phyloP scores from a whole-genome alignment of 2,797 vertebrate species.

The Coregonus ussuriensis region DNA sequence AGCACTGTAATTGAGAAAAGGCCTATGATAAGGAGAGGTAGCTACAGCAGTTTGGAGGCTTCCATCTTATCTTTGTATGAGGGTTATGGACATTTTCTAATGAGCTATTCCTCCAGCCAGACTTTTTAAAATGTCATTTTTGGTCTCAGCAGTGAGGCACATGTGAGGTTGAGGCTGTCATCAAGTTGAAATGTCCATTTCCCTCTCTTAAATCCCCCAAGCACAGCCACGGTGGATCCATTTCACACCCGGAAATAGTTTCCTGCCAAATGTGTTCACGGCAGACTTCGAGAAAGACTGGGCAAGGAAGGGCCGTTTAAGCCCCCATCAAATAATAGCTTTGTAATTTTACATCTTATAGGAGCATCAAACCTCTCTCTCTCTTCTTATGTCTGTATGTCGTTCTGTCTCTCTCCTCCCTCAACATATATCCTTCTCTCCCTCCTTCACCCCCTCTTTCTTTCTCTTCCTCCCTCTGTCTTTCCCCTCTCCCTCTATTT shows the following conservation, averaged over 20 bases:
- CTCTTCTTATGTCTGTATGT: constrained; percentile 27
- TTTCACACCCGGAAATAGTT: constrained; percentile 70
- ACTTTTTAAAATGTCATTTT: too few species aligned
- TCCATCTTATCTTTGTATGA: too few species aligned
- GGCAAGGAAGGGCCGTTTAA: constrained; percentile 46
- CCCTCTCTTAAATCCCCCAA: constrained; percentile 51
- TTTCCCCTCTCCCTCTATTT: constrained; percentile 23
- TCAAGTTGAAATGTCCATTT: constrained; percentile 59
- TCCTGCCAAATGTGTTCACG: constrained; percentile 37
- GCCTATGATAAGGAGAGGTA: too few species aligned
- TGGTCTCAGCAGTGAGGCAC: neutral
- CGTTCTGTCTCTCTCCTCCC: constrained; percentile 32
- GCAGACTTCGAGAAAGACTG: constrained; percentile 29
- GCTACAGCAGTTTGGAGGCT: too few species aligned
- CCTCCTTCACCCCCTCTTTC: constrained; percentile 26
- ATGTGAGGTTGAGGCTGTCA: constrained; percentile 44
- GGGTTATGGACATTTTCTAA: too few species aligned
- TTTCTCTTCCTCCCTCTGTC: neutral
- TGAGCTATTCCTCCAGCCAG: too few species aligned
- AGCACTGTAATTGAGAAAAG: too few species aligned
- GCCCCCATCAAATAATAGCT: constrained; percentile 56
- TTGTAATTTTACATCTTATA: constrained; percentile 61
- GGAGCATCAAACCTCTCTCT: constrained; percentile 42
- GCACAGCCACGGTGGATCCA: constrained; percentile 46
- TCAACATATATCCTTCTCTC: constrained; percentile 23